Evolutionary conservation across 1,140 invertebrate species (phyloP), one percentile per base, ranked within the genome.

Genomic region (Hesperophylax magnus): DNA sequence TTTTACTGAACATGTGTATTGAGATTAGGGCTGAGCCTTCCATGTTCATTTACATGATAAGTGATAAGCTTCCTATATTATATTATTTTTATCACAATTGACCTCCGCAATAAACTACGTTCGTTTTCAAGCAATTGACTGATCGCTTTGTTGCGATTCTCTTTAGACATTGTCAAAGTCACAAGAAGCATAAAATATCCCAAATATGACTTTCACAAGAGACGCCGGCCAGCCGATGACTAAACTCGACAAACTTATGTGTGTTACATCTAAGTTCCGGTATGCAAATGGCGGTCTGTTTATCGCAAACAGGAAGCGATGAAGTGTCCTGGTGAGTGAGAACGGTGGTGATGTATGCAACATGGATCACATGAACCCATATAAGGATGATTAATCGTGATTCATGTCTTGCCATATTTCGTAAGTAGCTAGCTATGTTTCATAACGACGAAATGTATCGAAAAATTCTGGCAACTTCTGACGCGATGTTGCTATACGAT

Each of bases 351-450:
- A 47, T 31, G 24, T 65, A 71, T 67, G 9, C 27, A 22, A 9
- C 27, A 31, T 27, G 63, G 11, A 67, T 71, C 34, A 31, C 39
- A 20, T 18, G 67, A 47, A 52, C 17, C 67, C 39, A 71, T 24
- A 54, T 9, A 54, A 18, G 69, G 69, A 54, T 72, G 39, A 72
- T 72, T 24, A 72, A 54, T 72, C 69, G 52, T 72, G 69, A 72
- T 54, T 72, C 69, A 72, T 72, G 17, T 53, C 18, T 53, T 47
- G 39, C 39, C 8, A 2, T 47, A 47, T 14, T 14, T 47, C 39
- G 1, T 2, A 47, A 47, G 39, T 47, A 14, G 39, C 11, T 47
- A 14, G 39, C 39, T 47, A 47, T 47, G 39, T 14, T 47, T 47
- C 39, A 47, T 11, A 47, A 47, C 39, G 39, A 0, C 39, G 39